Evolutionary conservation across 2,797 vertebrate genomes (phyloP).

Genomic region (Kryptopterus vitreolus): DNA sequence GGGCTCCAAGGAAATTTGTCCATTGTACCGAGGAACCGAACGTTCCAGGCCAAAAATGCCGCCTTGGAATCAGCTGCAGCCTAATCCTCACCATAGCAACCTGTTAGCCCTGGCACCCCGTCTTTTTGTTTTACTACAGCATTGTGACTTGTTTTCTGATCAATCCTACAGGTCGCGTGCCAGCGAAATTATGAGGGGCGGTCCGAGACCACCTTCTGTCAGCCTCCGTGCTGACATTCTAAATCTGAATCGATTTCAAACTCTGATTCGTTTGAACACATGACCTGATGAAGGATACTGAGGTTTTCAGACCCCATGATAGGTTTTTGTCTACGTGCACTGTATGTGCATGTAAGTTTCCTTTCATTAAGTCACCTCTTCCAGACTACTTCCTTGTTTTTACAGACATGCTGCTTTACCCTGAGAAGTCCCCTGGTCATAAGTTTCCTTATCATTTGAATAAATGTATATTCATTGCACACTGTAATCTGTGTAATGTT

Average conservation of each 20-base stretch:
- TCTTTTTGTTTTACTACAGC: neutral
- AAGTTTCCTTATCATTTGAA: constrained; percentile 18
- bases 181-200: no score
- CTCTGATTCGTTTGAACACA: neutral
- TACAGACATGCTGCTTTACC: neutral
- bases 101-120: neutral
- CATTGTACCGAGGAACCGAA: neutral
- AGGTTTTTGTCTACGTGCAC: neutral
- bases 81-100: constrained; percentile 42
- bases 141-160: neutral
- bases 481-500: constrained; percentile 18
- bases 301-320: neutral
- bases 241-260: no score
- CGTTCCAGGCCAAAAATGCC: neutral
- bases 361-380: neutral
- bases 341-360: neutral
- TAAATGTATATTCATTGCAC: neutral
- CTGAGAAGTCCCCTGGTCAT: constrained; percentile 37
- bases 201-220: neutral
- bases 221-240: neutral
- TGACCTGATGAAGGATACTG: neutral
- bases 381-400: neutral
- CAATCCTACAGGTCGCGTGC: neutral
- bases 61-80: constrained; percentile 8
- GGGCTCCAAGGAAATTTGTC: neutral